Base-by-base conservation (phyloP, 2,797 vertebrate genomes). In the Coluber constrictor region DNA sequence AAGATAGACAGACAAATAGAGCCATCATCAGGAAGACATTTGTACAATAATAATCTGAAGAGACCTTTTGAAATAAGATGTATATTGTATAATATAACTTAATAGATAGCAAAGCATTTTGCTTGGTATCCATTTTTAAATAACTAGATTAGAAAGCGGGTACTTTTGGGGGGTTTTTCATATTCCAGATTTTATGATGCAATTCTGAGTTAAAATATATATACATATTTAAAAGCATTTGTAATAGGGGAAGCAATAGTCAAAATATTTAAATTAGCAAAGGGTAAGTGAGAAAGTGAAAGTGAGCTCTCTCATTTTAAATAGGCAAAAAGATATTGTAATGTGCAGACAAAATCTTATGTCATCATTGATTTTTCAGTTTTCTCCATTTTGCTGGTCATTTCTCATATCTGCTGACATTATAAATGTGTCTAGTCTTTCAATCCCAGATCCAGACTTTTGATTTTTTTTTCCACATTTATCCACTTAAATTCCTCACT, bases 331-430 rank as follows among this genome's bases (percentile, higher is more conserved):
- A 25, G 37, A 25, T 83, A 83, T 2, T 83, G 20, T 83, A 47
- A 47, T 4, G 10, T 83, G 43, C 4, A 12, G 43, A 25, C 79
- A 83, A 83, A 83, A 83, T 83, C 4, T 83, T 83, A 43, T 47
- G 23, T 47, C 37, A 47, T 83, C 79, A 83, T 83, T 47, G 79
- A 47, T 83, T 83, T 83, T 47, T 83, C 79, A 47, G 79, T 47
- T 83, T 83, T 47, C 37, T 83, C 86, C 5, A 63, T 37, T 86
- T 90, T 54, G 63, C 91, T 87, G 79, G 91, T 92, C 88, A 60
- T 90, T 66, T 57, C 0, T 55, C 91, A 63, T 60, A 61, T 93
- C 88, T 91, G 90, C 23, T 93, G 79, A 0, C 0, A 4, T 0
- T 0, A 86, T 32, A 93, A 90, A 88, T 90, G 51, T 70, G 93